phyloP scores from a whole-genome alignment of 1,140 invertebrate genomes.

The Dinoponera quadriceps region DNA sequence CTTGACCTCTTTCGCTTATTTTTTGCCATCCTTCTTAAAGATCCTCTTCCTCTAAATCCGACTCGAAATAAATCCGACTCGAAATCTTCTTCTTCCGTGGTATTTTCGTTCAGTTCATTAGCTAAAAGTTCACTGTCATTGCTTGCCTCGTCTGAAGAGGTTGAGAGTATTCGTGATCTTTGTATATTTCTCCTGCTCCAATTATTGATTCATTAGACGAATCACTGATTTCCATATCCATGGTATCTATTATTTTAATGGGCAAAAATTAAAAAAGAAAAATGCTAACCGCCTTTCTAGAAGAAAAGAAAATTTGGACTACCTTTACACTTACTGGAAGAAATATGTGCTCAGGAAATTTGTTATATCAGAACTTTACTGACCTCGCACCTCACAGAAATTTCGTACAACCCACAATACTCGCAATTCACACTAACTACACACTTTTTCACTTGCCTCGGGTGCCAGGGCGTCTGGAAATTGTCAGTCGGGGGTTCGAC shows the following conservation, averaged over 20 bases:
- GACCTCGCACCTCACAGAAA: not conserved
- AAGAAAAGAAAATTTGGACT: conserved; percentile 1
- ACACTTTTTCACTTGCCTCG: not conserved
- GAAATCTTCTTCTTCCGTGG: not conserved
- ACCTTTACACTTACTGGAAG: too few species aligned
- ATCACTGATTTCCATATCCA: conserved; percentile 1
- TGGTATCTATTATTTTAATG: not conserved
- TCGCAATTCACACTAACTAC: not conserved
- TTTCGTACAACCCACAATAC: not conserved
- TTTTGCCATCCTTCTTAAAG: not conserved
- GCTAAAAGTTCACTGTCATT: not conserved
- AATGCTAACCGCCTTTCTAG: not conserved
- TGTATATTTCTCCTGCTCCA: not conserved
- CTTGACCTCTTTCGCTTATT: conserved; percentile 31
- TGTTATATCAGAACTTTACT: too few species aligned
- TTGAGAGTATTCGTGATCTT: not conserved
- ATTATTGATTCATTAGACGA: not conserved
- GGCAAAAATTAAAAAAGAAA: not conserved
- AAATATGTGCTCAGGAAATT: too few species aligned
- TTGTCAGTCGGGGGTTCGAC: not conserved
- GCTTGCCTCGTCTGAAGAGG: not conserved
- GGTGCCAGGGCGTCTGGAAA: not conserved
- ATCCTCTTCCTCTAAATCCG: not conserved
- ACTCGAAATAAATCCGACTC: not conserved
- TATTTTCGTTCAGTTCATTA: not conserved